Conservation (phyloP, 2,888 invertebrate species). For the Notodonta dromedarius region DNA sequence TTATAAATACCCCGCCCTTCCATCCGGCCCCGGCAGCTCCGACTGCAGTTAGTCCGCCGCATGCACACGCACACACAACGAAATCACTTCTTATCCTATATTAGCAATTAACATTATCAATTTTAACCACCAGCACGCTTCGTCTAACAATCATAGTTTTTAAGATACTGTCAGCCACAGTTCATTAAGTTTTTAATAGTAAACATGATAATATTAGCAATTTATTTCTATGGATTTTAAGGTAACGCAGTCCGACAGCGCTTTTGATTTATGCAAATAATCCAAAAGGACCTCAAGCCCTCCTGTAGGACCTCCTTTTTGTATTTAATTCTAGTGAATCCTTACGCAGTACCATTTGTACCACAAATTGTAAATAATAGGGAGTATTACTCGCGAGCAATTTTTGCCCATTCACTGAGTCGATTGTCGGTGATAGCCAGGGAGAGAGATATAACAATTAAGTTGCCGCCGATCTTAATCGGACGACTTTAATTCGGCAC, state of each 20-base stretch:
- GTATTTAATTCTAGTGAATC: too few relatives aligned
- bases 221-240: constrained; percentile 4
- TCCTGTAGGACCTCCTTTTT: too few relatives aligned
- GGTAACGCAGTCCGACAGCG: constrained; percentile 14
- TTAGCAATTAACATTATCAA: neutral
- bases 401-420: too few relatives aligned
- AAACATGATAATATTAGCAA: neutral
- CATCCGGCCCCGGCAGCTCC: neutral
- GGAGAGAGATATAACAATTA: too few relatives aligned
- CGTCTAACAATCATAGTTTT: neutral
- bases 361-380: too few relatives aligned
- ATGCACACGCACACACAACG: neutral
- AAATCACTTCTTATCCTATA: neutral
- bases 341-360: too few relatives aligned
- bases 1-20: constrained; percentile 3
- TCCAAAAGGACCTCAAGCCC: neutral
- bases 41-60: neutral
- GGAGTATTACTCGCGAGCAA: too few relatives aligned
- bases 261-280: constrained; percentile 34
- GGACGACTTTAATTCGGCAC: too few relatives aligned
- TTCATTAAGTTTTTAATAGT: too few relatives aligned
- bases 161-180: neutral
- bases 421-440: too few relatives aligned
- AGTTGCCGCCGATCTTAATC: too few relatives aligned
- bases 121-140: neutral